Conservation (phyloP, 2,797 vertebrate genomes). For the Esox lucius region DNA sequence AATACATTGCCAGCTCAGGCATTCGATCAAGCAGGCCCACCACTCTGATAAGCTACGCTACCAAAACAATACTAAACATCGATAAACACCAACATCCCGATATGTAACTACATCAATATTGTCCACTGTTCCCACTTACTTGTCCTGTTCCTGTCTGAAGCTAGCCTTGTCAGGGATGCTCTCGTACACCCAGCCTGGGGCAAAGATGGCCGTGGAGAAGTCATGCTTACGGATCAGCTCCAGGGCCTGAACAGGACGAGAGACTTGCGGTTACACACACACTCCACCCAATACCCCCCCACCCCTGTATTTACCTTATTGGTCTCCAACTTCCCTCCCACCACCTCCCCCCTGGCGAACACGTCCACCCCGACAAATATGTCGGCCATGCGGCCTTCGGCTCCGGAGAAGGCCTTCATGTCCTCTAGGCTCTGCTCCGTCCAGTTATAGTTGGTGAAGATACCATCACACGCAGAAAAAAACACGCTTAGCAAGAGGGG, state of each 20-base stretch:
- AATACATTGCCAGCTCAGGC: too few relatives aligned
- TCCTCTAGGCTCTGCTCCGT: slow-evolving; percentile 77
- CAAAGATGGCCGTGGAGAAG: slow-evolving; percentile 89
- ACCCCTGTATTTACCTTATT: slow-evolving; percentile 74
- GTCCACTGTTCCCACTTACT: slow-evolving; percentile 70
- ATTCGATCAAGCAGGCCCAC: too few relatives aligned
- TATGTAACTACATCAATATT: too few relatives aligned
- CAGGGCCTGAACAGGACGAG: slow-evolving; percentile 74
- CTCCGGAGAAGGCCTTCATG: slow-evolving; percentile 54
- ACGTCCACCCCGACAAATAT: slow-evolving; percentile 89
- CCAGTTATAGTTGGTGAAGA: slow-evolving; percentile 99
- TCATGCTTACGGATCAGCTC: slow-evolving; percentile 82
- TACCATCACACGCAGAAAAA: slow-evolving; percentile 87
- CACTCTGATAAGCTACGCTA: too few relatives aligned
- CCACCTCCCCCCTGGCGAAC: slow-evolving; percentile 85
- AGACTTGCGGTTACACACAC: background rate
- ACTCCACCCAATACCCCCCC: background rate
- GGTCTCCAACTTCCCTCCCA: slow-evolving; percentile 86
- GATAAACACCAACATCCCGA: too few relatives aligned
- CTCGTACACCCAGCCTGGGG: slow-evolving; percentile 96
- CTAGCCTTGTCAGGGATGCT: slow-evolving; percentile 71
- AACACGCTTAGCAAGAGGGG: slow-evolving; percentile 74
- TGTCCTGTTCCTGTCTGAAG: slow-evolving; percentile 89
- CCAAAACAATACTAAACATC: too few relatives aligned
- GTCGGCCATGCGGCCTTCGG: slow-evolving; percentile 67